Conservation (phyloP, 1,140 invertebrate species). For the Aricia agestis region DNA sequence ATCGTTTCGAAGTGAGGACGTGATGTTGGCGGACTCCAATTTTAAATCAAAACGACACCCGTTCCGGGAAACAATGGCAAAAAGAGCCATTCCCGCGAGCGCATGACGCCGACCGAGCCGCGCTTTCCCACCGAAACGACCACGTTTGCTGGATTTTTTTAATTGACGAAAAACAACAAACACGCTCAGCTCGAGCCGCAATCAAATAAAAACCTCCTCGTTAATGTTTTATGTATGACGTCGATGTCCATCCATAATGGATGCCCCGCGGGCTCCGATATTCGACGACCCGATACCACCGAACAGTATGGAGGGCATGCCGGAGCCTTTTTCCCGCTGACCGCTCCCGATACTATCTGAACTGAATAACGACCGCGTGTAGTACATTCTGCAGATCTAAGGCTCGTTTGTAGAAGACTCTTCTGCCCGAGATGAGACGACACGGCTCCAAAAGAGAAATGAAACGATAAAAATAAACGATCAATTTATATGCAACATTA, state of each 20-base stretch:
- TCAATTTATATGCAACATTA: neutral
- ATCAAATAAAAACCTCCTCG: conserved; percentile 71
- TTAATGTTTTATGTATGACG: conserved; percentile 71
- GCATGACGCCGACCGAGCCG: conserved; percentile 37
- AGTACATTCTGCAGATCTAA: conserved; percentile 24
- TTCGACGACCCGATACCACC: conserved; percentile 62
- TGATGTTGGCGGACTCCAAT: conserved; percentile 45
- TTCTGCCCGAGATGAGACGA: neutral
- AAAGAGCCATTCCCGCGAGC: conserved; percentile 53
- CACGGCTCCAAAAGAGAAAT: neutral
- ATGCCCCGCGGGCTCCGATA: conserved; percentile 63
- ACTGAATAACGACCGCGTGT: conserved; percentile 37
- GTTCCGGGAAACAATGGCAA: conserved; percentile 49
- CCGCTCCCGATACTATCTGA: conserved; percentile 48
- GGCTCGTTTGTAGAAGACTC: neutral
- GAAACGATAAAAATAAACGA: neutral
- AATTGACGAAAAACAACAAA: conserved; percentile 59
- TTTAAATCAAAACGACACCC: conserved; percentile 46
- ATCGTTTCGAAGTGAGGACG: conserved; percentile 37
- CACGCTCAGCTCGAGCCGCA: conserved; percentile 47
- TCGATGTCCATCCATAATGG: conserved; percentile 65
- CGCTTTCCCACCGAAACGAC: conserved; percentile 68
- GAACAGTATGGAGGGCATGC: conserved; percentile 57
- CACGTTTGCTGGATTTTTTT: conserved; percentile 55
- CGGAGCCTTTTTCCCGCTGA: conserved; percentile 39